Evolutionary conservation across 2,113 vertebrate species (phyloP), one percentile per base, ranked within the genome.

Genomic region (Sinocyclocheilus anophthalmus): DNA sequence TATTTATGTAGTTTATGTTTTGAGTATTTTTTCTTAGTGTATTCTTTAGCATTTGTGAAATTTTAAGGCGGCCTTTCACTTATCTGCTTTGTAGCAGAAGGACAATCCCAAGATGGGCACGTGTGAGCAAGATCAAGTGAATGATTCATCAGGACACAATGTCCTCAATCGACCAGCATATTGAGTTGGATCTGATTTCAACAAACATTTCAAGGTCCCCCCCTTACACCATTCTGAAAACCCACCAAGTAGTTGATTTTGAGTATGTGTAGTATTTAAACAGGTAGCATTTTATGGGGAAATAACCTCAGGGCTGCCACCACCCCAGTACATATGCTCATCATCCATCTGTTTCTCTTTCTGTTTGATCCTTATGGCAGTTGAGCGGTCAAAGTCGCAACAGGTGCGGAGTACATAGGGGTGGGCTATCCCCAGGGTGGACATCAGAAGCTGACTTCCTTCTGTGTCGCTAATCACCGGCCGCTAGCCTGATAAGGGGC

Each of bases 401-500:
- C 96, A 96, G 93, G 92, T 96, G 91, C 92, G 93, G 92, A 93
- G 92, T 86, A 94, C 93, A 70, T n/a, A n/a, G n/a, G n/a, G n/a
- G n/a, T n/a, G n/a, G n/a, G n/a, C n/a, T n/a, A n/a, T n/a, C n/a
- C n/a, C n/a, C n/a, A n/a, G n/a, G n/a, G n/a, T n/a, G n/a, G n/a
- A n/a, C n/a, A 96, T 97, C 94, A 93, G 96, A 86, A 92, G 95
- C n/a, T n/a, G 91, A 96, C 96, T 84, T 97, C 94, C 84, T 97
- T 84, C 92, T 97, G 92, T 96, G 96, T n/a, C 91, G 94, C 96
- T 65, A 96, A 96, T 98, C 93, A 96, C 97, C 89, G 96, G 93
- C 95, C 96, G n/a, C 92, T 97, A 98, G n/a, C 94, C 97, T 98
- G 93, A 96, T 96, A 75, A n/a, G n/a, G 97, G 97, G 91, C 97